A percentile compares a stretch with the other conserved stretches of the same genome.
Conservation (phyloP, 2,888 invertebrate species). For the Drosophila infuscata region DNA sequence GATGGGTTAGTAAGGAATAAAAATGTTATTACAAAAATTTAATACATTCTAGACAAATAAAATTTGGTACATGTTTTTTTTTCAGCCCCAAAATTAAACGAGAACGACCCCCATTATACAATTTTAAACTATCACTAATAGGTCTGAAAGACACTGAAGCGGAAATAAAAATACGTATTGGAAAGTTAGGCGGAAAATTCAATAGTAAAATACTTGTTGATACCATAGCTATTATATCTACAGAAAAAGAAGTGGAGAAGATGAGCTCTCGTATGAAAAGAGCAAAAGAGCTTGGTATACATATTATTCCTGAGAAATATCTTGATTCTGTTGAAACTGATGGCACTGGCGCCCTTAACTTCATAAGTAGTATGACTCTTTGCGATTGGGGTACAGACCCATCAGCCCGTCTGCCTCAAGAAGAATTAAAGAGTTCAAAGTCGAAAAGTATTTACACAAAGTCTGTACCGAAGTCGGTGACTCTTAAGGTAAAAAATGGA, state of each 20-base stretch:
- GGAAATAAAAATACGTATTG: constrained; percentile 89
- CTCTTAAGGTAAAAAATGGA: constrained; percentile 91
- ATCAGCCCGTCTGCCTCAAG: constrained; percentile 83
- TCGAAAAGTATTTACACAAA: constrained; percentile 88
- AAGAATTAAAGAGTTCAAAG: constrained; percentile 87
- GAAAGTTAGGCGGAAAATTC: constrained; percentile 91
- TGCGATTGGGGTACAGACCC: constrained; percentile 93
- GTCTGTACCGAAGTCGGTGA: constrained; percentile 87
- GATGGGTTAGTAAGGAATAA: constrained; percentile 74
- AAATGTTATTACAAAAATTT: too few species aligned
- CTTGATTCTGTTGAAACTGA: constrained; percentile 89
- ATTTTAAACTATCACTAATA: constrained; percentile 91
- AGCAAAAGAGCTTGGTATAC: constrained; percentile 89
- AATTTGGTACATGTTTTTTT: constrained; percentile 13
- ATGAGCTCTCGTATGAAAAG: constrained; percentile 88
- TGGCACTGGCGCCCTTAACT: constrained; percentile 86
- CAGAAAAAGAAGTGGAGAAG: constrained; percentile 88
- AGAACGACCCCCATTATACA: constrained; percentile 89
- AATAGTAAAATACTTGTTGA: constrained; percentile 88
- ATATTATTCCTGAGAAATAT: constrained; percentile 92
- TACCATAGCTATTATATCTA: constrained; percentile 91
- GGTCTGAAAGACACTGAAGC: constrained; percentile 87
- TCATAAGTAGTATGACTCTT: constrained; percentile 90
- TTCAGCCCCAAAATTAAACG: constrained; percentile 88
- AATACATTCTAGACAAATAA: not conserved